These are phyloP conservation scores for Gyrodactylus salaris DNA, from an alignment of 1,140 invertebrate species.

Conservation along the genomic window DNA sequence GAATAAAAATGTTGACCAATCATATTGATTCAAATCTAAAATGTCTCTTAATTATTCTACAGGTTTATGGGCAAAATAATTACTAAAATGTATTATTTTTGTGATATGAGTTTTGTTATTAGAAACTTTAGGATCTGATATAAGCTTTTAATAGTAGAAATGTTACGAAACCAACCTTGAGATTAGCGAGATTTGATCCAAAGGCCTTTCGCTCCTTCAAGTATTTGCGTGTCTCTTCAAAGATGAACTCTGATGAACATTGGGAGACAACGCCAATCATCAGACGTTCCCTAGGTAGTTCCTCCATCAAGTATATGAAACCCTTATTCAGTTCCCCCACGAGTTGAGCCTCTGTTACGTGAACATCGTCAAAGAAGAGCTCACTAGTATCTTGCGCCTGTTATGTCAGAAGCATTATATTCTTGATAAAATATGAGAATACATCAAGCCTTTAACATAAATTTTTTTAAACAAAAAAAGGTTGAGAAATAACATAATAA, in stretches of 20 bases:
- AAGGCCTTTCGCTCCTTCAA: constrained; percentile 22
- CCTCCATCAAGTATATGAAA: constrained; percentile 24
- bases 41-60: too few relatives aligned
- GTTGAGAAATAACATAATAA: too few relatives aligned
- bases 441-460: too few relatives aligned
- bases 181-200: constrained; percentile 19
- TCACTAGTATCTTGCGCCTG: constrained; percentile 25
- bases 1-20: background rate
- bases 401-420: too few relatives aligned
- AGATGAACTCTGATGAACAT: constrained; percentile 21
- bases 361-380: constrained; percentile 24
- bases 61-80: too few relatives aligned
- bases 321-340: constrained; percentile 22
- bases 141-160: too few relatives aligned
- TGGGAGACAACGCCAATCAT: constrained; percentile 17
- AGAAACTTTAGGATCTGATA: too few relatives aligned
- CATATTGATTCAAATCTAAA: too few relatives aligned
- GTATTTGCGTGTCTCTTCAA: constrained; percentile 23
- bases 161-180: constrained; percentile 17
- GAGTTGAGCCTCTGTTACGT: constrained; percentile 18
- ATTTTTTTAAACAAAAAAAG: too few relatives aligned
- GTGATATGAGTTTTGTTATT: too few relatives aligned
- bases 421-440: background rate
- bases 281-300: constrained; percentile 23
- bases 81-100: too few relatives aligned